Conservation (phyloP, 2,113 vertebrate genomes). For the Oreocharis arfaki region DNA sequence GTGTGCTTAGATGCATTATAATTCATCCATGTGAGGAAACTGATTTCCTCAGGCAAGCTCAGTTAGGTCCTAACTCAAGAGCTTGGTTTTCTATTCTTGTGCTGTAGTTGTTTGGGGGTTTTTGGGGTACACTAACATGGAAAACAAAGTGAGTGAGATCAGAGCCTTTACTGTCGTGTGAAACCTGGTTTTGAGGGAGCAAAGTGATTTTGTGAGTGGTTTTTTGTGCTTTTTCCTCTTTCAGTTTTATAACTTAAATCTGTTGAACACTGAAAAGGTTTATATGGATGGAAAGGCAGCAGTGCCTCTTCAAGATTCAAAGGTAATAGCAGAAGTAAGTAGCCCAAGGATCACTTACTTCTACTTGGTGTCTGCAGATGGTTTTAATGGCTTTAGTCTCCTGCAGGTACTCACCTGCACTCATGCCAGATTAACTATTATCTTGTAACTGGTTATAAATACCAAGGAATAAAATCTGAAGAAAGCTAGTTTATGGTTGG, state of each 20-base stretch:
- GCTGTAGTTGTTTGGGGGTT: neutral
- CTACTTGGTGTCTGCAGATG: neutral
- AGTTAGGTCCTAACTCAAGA: neutral
- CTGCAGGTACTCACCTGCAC: neutral
- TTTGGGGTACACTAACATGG: neutral
- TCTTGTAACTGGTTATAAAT: constrained; percentile 14
- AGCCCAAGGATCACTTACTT: neutral
- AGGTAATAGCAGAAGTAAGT: neutral
- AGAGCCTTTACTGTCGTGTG: neutral
- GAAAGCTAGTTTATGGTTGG: neutral
- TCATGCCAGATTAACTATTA: neutral
- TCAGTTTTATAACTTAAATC: neutral
- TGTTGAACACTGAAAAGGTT: neutral
- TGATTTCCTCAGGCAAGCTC: neutral
- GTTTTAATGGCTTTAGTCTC: neutral
- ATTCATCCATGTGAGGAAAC: neutral
- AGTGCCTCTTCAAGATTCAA: neutral
- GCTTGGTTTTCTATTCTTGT: neutral
- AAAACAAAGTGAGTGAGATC: neutral
- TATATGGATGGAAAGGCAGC: neutral
- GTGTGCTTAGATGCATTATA: neutral
- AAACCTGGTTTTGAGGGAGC: neutral
- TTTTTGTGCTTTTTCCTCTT: neutral
- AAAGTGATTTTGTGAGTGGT: neutral
- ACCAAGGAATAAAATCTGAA: neutral